phyloP scores from a whole-genome alignment of 2,113 vertebrate genomes.

The Pterophyllum scalare region DNA sequence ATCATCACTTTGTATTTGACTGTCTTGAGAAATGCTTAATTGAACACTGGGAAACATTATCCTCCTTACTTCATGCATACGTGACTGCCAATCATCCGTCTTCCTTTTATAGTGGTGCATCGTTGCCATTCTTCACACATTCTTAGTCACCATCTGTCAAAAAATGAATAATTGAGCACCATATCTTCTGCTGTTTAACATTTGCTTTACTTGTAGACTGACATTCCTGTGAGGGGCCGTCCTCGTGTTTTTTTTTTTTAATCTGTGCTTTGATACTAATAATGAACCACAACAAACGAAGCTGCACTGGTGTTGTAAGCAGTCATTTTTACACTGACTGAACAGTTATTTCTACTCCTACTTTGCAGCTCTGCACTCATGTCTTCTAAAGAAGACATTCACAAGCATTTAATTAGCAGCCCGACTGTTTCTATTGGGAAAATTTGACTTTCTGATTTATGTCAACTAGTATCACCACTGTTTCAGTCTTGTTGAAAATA shows the following conservation, averaged over 20 bases:
- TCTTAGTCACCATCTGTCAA: constrained; percentile 63
- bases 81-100: constrained; percentile 51
- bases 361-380: neutral
- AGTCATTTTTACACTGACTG: neutral
- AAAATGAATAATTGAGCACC: constrained; percentile 53
- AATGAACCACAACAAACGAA: neutral
- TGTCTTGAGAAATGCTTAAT: constrained; percentile 29
- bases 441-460: neutral
- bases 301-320: neutral
- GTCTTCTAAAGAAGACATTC: neutral
- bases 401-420: neutral
- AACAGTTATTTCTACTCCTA: neutral
- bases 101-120: constrained; percentile 32
- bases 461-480: neutral
- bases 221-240: constrained; percentile 16
- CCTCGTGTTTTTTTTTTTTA: neutral
- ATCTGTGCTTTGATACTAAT: constrained; percentile 4
- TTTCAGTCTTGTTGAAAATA: neutral
- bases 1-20: neutral
- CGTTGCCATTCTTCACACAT: constrained; percentile 48
- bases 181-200: constrained; percentile 39
- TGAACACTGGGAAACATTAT: constrained; percentile 29
- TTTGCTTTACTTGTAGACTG: constrained; percentile 31
- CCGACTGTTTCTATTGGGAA: neutral
- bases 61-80: constrained; percentile 28